Conservation (phyloP, 1,140 invertebrate species). For the Ephestia elutella region DNA sequence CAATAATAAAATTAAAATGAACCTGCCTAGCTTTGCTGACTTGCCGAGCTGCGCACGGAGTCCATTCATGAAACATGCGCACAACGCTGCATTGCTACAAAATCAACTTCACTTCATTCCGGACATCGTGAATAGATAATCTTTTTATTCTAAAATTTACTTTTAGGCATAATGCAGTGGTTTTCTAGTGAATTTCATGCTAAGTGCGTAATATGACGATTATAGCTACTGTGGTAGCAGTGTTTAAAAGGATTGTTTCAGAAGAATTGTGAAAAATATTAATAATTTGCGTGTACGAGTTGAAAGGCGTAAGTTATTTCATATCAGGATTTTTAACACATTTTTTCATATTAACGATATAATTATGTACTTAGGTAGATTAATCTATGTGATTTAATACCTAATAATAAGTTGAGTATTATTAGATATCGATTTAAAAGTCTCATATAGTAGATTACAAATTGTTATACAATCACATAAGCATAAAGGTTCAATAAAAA, state of each 20-base stretch:
- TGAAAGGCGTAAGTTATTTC: not conserved
- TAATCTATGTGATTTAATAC: too few relatives aligned
- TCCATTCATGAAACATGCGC: slow-evolving; percentile 60
- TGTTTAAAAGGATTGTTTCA: slow-evolving; percentile 40
- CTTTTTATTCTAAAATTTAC: slow-evolving; percentile 39
- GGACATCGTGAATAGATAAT: slow-evolving; percentile 40
- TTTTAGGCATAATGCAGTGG: slow-evolving; percentile 33
- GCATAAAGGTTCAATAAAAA: too few relatives aligned
- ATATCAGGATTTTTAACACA: not conserved
- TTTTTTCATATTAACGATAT: too few relatives aligned
- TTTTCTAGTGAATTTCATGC: slow-evolving; percentile 4
- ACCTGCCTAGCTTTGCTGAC: slow-evolving; percentile 30
- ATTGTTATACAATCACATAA: too few relatives aligned
- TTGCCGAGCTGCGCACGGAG: slow-evolving; percentile 54
- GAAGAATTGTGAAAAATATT: not conserved
- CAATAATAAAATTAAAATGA: slow-evolving; percentile 66
- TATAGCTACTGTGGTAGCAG: slow-evolving; percentile 18
- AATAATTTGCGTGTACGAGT: not conserved
- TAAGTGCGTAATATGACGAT: slow-evolving; percentile 13
- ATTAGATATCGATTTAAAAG: too few relatives aligned
- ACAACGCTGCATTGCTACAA: slow-evolving; percentile 70
- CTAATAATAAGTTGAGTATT: too few relatives aligned
- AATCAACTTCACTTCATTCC: slow-evolving; percentile 55
- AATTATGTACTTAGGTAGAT: too few relatives aligned
- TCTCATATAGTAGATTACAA: too few relatives aligned